Percentiles rank a stretch among this genome's conserved stretches.
phyloP scores from a whole-genome alignment of 2,797 vertebrate genomes.

The Pseudocheirus occidentalis region DNA sequence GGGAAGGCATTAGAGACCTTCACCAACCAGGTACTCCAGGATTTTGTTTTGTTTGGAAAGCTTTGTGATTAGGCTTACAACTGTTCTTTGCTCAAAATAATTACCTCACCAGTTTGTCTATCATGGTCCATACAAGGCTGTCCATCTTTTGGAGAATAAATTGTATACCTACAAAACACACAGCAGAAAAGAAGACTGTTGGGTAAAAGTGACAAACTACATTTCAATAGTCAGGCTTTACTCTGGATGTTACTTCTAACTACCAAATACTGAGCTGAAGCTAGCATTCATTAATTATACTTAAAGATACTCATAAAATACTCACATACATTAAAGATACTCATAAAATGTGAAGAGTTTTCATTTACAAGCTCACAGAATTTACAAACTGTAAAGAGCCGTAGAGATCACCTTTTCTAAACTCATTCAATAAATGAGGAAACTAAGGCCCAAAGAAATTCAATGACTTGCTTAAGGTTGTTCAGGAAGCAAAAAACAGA shows the following conservation, averaged over 20 bases:
- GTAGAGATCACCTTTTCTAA: neutral
- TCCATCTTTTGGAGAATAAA: conserved; percentile 97
- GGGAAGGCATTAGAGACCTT: neutral
- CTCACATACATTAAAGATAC: too few relatives aligned
- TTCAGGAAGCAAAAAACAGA: neutral
- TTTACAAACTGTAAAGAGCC: neutral
- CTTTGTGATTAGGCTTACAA: conserved; percentile 20
- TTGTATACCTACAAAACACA: conserved; percentile 90
- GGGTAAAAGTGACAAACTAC: neutral
- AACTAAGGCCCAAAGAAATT: neutral
- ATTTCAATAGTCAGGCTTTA: conserved; percentile 27
- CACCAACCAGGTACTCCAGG: neutral
- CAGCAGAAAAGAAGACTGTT: neutral
- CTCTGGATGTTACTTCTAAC: neutral
- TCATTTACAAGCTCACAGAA: conserved; percentile 5
- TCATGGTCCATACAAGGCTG: conserved; percentile 99
- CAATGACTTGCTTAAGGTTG: neutral
- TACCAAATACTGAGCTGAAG: conserved; percentile 24
- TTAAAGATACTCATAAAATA: conserved; percentile 55
- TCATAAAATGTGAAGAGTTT: conserved; percentile 42
- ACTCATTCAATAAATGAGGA: neutral
- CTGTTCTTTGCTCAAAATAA: conserved; percentile 41
- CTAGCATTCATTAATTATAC: conserved; percentile 26
- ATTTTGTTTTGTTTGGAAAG: conserved; percentile 35
- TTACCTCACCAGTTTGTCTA: conserved; percentile 98